phyloP scores from a whole-genome alignment of 2,113 vertebrate species.

The Strix aluco region DNA sequence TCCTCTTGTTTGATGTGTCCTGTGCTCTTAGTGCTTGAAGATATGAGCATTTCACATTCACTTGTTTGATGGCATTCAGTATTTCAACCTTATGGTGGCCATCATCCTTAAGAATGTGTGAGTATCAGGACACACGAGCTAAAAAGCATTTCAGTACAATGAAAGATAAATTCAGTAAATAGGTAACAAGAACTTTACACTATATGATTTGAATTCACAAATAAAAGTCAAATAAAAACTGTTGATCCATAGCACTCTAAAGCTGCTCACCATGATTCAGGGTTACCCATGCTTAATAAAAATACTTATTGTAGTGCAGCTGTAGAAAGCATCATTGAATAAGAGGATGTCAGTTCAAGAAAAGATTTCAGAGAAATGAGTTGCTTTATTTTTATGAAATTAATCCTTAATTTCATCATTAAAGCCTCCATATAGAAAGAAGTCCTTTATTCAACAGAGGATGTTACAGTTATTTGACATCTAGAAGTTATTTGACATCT shows the following conservation, averaged over 20 bases:
- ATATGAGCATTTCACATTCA: neutral
- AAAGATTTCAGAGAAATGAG: neutral
- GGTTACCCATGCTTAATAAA: neutral
- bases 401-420: neutral
- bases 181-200: neutral
- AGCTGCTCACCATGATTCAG: neutral
- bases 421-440: neutral
- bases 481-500: neutral
- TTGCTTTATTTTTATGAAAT: neutral
- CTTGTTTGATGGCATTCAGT: neutral
- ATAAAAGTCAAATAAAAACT: neutral
- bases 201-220: neutral
- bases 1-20: neutral
- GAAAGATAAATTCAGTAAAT: slow-evolving; percentile 28
- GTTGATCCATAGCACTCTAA: neutral
- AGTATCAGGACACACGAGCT: neutral
- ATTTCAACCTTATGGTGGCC: slow-evolving; percentile 16
- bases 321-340: neutral
- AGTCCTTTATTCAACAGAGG: neutral
- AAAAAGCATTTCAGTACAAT: neutral
- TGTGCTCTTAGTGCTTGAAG: neutral
- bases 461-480: neutral
- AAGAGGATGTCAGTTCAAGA: neutral
- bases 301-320: neutral
- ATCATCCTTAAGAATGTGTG: neutral